phyloP scores from a whole-genome alignment of 2,888 invertebrate species.

The Drosophila lutescens region DNA sequence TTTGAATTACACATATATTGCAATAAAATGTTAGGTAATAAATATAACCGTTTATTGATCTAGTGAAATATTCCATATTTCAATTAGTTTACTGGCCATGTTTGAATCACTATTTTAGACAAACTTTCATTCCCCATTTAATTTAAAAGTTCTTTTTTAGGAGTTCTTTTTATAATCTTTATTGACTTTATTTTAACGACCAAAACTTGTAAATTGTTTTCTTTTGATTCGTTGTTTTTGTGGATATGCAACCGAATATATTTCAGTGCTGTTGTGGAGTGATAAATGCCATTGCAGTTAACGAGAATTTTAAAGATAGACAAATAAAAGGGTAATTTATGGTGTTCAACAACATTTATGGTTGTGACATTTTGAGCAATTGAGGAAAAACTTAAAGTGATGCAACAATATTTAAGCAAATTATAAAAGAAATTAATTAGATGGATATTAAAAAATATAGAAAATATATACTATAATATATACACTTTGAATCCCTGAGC shows the following conservation, averaged over 20 bases:
- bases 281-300: conserved; percentile 4
- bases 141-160: neutral
- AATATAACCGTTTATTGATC: neutral
- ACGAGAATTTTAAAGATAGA: neutral
- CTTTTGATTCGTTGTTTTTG: neutral
- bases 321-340: neutral
- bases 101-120: neutral
- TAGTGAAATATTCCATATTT: neutral
- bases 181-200: neutral
- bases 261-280: conserved; percentile 1
- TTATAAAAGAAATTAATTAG: too few species aligned
- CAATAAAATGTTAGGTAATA: neutral
- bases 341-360: neutral
- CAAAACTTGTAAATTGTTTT: neutral
- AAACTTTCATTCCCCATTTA: neutral
- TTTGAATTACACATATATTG: neutral
- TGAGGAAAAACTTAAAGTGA: too few species aligned
- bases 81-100: neutral
- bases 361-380: neutral
- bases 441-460: too few species aligned
- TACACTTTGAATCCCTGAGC: too few species aligned
- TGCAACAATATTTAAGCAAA: too few species aligned
- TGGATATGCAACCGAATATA: neutral
- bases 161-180: neutral
- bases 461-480: too few species aligned